Evolutionary conservation across 2,113 vertebrate species (phyloP), one percentile per base, ranked within the genome.

Genomic region (Seriola aureovittata): DNA sequence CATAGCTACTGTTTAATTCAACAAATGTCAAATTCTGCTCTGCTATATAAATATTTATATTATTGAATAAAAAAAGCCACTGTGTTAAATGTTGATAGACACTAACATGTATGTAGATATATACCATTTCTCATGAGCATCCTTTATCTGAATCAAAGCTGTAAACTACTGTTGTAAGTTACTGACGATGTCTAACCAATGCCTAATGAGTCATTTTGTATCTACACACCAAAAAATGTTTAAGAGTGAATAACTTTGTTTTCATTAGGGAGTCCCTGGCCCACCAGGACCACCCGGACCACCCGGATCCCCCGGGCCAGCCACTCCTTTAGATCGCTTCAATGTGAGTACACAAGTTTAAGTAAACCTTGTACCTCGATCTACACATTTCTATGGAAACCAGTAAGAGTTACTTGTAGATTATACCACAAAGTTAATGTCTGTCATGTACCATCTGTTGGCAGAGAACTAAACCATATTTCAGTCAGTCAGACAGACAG

Each of bases 221-320:
- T 54, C 13, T 4, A n/a, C 4, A 52, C 0, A 46, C 3, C 13
- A 38, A 48, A 64, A 11, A 34, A 4, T 23, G 19, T 60, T 8
- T 29, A 12, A 72, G 42, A 71, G 9, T 81, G 0, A 81, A 44
- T 67, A 6, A 29, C 42, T 36, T 54, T 85, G 34, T 67, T 78
- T 89, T 75, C 38, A n/a, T 50, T 82, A 97, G 21, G 97, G 96
- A 8, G 93, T 94, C 1, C 94, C 96, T 0, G 97, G 97, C 0
- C 96, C 93, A 11, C 95, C 96, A 0, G 71, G 95, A 40, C 95
- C 91, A 4, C 94, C 95, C 0, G 93, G 95, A 21, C 95, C 90
- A 11, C 94, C 95, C 0, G 93, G 91, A 78, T 91, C 91, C 0
- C 77, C 94, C 0, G 94, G 93, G 2, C 77, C 90, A 23, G n/a